Conservation (phyloP, 1,140 invertebrate genomes). For the Scaptodrosophila lebanonensis region DNA sequence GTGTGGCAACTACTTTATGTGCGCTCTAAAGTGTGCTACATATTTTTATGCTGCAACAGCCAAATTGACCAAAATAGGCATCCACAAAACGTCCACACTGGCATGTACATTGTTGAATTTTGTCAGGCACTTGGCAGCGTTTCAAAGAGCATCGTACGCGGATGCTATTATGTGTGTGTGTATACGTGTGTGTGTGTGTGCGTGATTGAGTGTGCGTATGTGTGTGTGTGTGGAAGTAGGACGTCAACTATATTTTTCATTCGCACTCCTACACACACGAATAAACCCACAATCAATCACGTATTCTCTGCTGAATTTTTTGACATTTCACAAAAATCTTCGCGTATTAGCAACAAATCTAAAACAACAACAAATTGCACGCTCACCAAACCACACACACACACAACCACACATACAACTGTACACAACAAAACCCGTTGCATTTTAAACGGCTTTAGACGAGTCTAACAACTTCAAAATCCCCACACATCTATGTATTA, state of each 20-base stretch:
- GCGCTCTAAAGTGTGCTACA: constrained; percentile 25
- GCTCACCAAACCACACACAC: neutral
- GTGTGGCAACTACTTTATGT: neutral
- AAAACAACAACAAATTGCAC: too few relatives aligned
- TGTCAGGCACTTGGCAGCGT: too few relatives aligned
- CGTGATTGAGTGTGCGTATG: constrained; percentile 48
- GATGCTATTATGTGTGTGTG: too few relatives aligned
- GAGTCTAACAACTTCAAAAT: constrained; percentile 28
- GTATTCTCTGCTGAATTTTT: neutral
- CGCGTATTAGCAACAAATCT: too few relatives aligned
- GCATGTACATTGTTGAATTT: too few relatives aligned
- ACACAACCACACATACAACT: too few relatives aligned
- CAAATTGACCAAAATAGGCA: too few relatives aligned
- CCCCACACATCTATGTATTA: constrained; percentile 33
- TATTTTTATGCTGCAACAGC: too few relatives aligned
- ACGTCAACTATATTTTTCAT: constrained; percentile 28
- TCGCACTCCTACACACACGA: neutral
- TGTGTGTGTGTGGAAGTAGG: constrained; percentile 54
- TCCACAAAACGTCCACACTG: too few relatives aligned
- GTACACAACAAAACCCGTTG: too few relatives aligned
- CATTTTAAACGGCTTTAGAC: neutral
- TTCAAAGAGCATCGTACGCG: too few relatives aligned
- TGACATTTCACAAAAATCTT: too few relatives aligned
- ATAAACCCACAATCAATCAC: neutral
- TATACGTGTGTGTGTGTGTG: neutral